Conservation (phyloP, 2,797 vertebrate species). For the Euphonia xanthogaster region DNA sequence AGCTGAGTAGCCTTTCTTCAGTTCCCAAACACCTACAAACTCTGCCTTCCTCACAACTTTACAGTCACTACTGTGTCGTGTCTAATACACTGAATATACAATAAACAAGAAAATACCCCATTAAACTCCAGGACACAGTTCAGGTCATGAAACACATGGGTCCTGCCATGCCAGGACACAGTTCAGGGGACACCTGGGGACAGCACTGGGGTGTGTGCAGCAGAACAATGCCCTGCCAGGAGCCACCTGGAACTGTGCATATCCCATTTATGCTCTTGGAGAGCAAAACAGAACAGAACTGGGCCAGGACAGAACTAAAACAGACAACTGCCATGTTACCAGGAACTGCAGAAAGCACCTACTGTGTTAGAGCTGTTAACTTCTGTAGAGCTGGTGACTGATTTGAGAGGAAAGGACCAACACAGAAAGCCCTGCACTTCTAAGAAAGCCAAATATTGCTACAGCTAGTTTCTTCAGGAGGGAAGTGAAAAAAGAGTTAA, state of each 20-base stretch:
- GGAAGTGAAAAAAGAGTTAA: constrained; percentile 1
- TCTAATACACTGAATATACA: neutral
- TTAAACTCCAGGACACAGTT: neutral
- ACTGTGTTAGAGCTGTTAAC: accelerated
- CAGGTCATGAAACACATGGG: neutral
- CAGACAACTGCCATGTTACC: neutral
- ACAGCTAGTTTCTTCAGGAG: neutral
- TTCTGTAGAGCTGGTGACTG: neutral
- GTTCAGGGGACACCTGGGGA: neutral
- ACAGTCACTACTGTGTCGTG: neutral
- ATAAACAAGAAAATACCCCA: neutral
- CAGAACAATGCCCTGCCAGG: neutral
- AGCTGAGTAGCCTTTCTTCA: neutral
- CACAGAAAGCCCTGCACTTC: neutral
- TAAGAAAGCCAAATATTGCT: neutral
- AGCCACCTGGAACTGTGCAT: neutral
- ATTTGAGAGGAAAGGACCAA: neutral
- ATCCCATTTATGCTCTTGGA: neutral
- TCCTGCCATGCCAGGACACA: neutral
- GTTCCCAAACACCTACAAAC: neutral
- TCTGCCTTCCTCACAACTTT: neutral
- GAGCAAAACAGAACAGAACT: neutral
- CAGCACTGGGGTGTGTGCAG: accelerated
- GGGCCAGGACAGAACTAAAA: neutral
- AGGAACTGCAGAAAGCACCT: neutral